Evolutionary conservation across 2,888 invertebrate species (phyloP).

Genomic region (Dynastes grantii): DNA sequence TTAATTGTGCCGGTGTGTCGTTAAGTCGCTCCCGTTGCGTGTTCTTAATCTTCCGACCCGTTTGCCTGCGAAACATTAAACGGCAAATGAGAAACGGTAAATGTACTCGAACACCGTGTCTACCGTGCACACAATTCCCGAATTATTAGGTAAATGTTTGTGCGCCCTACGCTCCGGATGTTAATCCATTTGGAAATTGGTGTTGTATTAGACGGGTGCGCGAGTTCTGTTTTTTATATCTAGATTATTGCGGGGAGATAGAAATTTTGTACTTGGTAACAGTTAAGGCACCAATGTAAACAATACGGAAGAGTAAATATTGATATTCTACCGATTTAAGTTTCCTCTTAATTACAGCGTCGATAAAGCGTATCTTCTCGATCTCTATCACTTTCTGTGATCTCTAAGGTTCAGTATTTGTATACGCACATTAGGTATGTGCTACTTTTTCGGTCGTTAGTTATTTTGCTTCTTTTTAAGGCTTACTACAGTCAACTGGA

Average conservation of each 20-base stretch:
- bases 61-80: slow-evolving; percentile 60
- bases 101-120: slow-evolving; percentile 54
- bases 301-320: background rate
- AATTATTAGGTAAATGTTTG: slow-evolving; percentile 47
- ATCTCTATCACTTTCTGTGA: no score
- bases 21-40: slow-evolving; percentile 55
- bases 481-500: no score
- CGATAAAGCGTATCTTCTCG: no score
- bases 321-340: no score
- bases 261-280: background rate
- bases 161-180: slow-evolving; percentile 14
- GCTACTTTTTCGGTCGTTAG: no score
- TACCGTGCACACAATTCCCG: slow-evolving; percentile 11
- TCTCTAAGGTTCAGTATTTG: no score
- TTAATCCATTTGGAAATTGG: slow-evolving; percentile 43
- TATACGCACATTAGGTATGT: no score
- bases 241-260: background rate
- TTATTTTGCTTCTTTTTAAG: no score
- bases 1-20: slow-evolving; percentile 62
- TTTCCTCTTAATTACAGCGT: no score
- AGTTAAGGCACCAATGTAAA: background rate
- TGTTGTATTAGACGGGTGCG: background rate
- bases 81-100: slow-evolving; percentile 58
- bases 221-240: slow-evolving; percentile 17
- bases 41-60: slow-evolving; percentile 60